phyloP scores from a whole-genome alignment of 2,113 vertebrate genomes.

The Corvus cornix region DNA sequence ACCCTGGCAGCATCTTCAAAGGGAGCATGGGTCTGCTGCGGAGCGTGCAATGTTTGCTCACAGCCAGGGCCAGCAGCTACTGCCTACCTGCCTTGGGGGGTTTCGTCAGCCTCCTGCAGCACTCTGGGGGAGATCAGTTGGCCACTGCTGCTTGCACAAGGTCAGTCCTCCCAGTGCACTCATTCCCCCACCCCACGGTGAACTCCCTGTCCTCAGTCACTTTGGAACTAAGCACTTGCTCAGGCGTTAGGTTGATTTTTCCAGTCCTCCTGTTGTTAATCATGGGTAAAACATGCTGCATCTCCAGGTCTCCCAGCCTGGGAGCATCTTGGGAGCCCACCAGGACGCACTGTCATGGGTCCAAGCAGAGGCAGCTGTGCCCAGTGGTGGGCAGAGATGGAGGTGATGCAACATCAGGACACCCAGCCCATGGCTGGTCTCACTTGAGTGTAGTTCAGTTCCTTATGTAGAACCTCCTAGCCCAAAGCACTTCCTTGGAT shows the following conservation, averaged over 20 bases:
- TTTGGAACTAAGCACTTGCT: fast-evolving
- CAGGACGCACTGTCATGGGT: background rate
- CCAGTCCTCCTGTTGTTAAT: background rate
- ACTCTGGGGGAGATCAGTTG: background rate
- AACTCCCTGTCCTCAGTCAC: background rate
- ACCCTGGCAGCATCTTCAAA: conserved; percentile 69
- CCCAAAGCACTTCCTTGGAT: background rate
- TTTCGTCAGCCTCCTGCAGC: conserved; percentile 33
- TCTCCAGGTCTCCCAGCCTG: background rate
- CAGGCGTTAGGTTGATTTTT: background rate
- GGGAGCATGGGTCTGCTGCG: conserved; percentile 51
- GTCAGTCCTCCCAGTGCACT: background rate
- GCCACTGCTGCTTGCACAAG: conserved; percentile 12
- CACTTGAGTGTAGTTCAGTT: background rate
- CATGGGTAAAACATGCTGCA: background rate
- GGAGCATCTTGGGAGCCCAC: background rate
- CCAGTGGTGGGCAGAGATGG: background rate
- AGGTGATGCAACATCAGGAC: background rate
- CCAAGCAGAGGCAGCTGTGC: background rate
- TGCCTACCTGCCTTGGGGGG: conserved; percentile 22
- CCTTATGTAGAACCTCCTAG: fast-evolving
- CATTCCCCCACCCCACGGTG: fast-evolving
- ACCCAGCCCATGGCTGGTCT: background rate
- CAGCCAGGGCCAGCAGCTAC: background rate
- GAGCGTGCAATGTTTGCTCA: conserved; percentile 65